These are phyloP conservation scores for Ceyx margarethae DNA, from an alignment of 2,113 vertebrate genomes.

Conservation along the genomic window DNA sequence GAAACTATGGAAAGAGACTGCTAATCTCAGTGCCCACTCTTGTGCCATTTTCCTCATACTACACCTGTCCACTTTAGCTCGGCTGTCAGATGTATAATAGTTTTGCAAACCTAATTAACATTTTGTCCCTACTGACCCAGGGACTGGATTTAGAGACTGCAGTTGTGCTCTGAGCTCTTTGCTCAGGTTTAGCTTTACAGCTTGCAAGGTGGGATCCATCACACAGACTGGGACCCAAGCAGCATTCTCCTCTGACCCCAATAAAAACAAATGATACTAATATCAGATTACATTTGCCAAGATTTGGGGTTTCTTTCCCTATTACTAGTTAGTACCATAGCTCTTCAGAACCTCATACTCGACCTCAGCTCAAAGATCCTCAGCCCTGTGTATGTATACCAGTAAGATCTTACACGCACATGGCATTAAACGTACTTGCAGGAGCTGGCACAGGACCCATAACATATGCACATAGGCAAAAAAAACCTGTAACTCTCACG, in stretches of 20 bases:
- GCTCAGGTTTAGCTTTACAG: neutral
- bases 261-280: neutral
- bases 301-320: accelerated
- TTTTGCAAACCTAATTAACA: neutral
- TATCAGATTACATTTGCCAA: neutral
- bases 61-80: neutral
- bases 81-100: neutral
- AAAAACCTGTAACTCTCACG: accelerated
- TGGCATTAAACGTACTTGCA: accelerated
- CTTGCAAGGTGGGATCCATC: neutral
- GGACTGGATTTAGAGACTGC: neutral
- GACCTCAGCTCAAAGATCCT: neutral
- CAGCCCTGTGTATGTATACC: neutral
- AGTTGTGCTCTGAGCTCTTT: neutral
- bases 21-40: neutral
- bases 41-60: neutral
- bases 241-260: neutral
- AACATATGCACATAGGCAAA: neutral
- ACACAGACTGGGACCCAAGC: too few relatives aligned
- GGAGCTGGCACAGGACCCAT: neutral
- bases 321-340: neutral
- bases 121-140: neutral
- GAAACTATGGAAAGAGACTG: neutral
- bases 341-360: neutral
- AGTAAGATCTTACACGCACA: neutral